phyloP scores from a whole-genome alignment of 2,113 vertebrate genomes.

The Periophthalmus modestus region DNA sequence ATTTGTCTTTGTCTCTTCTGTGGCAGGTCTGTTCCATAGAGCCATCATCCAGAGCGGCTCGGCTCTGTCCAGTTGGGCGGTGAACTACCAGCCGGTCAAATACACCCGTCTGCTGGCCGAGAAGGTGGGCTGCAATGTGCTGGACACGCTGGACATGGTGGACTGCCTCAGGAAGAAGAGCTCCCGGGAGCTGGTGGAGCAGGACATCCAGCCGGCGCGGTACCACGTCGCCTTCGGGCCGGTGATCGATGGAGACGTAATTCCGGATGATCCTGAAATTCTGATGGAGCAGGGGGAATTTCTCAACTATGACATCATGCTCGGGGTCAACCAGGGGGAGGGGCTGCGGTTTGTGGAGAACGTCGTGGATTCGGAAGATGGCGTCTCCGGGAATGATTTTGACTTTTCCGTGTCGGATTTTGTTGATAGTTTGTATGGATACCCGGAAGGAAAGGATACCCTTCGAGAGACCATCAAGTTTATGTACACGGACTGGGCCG shows the following conservation, averaged over 20 bases:
- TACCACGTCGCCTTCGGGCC: constrained; percentile 98
- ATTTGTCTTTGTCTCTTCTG: constrained; percentile 42
- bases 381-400: constrained; percentile 96
- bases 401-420: constrained; percentile 98
- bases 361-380: constrained; percentile 95
- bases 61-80: constrained; percentile 96
- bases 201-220: constrained; percentile 96
- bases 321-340: constrained; percentile 98
- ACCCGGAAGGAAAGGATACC: constrained; percentile 97
- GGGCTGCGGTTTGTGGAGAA: constrained; percentile 98
- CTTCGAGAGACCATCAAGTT: constrained; percentile 98
- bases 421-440: constrained; percentile 97
- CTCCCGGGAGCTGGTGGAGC: constrained; percentile 95
- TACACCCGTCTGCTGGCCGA: constrained; percentile 95
- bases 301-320: constrained; percentile 99
- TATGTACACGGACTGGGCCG: constrained; percentile 99
- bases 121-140: constrained; percentile 97
- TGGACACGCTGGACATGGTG: constrained; percentile 98
- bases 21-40: constrained; percentile 94
- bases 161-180: constrained; percentile 97
- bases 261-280: constrained; percentile 97
- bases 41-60: constrained; percentile 99
- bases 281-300: constrained; percentile 99
- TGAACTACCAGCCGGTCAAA: constrained; percentile 98
- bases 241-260: constrained; percentile 96